Evolutionary conservation across 1,140 invertebrate genomes (phyloP), one percentile per base, ranked within the genome.

Genomic region (Medauroidea extradentata): DNA sequence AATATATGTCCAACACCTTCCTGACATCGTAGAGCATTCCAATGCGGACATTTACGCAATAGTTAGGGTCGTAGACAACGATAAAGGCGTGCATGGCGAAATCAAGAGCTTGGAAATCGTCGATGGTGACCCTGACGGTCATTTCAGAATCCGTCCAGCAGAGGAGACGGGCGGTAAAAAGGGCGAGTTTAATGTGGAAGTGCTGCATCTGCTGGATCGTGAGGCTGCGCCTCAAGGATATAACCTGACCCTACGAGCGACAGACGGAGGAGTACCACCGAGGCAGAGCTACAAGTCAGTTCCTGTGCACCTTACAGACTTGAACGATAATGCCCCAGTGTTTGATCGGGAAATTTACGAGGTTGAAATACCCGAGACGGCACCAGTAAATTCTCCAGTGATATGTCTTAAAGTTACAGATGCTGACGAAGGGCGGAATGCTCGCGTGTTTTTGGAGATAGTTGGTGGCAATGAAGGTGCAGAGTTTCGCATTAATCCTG

Each of bases 261-360:
- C 83, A 7, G 95, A 98, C 71, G 81, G 81, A 1, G 95, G 95
- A 11, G 82, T 80, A 46, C 94, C 94, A 0, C 83, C 88, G 3
- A 77, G 82, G 53, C 82, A 85, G 66, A 88, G 85, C 39, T 90
- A 89, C 71, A 85, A 88, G 70, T 84, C 82, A 11, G 80, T 93
- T 13, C 84, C 86, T 0, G 88, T 93, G 14, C 79, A 85, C 64
- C 77, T 96, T n/a, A 79, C 85, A 2, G 91, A 94, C 69, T 72
- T 87, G 14, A 90, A 93, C 68, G 91, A 95, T 70, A 90, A 93
- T 69, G 83, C 87, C 0, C 93, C 93, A 1, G 84, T 94, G 25
- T 98, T 98, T 75, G 89, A 89, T 63, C 83, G 89, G 59, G 87
- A 93, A 73, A 82, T 93, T 43, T 97, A 96, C 71, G 88, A 93